Percentiles rank a stretch among this genome's conserved stretches.
Conservation (phyloP, 2,113 vertebrate species). For the Passer montanus region DNA sequence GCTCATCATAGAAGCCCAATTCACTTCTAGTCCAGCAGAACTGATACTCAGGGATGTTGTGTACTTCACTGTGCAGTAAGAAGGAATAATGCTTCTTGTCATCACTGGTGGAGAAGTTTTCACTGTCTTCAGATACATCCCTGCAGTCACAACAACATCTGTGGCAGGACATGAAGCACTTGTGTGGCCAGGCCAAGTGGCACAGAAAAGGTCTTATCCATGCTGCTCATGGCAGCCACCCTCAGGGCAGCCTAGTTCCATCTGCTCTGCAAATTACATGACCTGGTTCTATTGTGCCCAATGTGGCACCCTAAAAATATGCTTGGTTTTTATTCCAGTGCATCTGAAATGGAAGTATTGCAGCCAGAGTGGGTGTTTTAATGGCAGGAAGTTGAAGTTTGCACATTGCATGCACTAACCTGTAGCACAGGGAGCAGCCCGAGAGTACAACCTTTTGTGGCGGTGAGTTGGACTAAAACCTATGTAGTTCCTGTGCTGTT, state of each 20-base stretch:
- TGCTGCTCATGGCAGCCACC: neutral
- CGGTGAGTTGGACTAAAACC: neutral
- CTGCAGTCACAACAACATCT: neutral
- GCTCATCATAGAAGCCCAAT: neutral
- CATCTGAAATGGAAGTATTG: neutral
- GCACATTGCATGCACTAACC: neutral
- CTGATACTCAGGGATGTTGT: neutral
- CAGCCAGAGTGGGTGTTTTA: neutral
- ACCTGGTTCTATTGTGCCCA: neutral
- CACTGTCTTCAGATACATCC: neutral
- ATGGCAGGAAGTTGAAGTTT: neutral
- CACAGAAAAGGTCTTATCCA: neutral
- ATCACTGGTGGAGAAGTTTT: neutral
- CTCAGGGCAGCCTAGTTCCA: neutral
- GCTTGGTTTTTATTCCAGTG: neutral
- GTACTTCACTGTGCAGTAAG: neutral
- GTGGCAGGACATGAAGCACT: neutral
- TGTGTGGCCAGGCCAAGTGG: neutral
- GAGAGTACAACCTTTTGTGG: neutral
- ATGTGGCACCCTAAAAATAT: neutral
- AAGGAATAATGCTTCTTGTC: neutral
- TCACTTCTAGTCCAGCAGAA: neutral
- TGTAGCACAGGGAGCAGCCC: neutral
- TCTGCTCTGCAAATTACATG: accelerated
- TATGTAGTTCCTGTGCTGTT: neutral